phyloP scores from a whole-genome alignment of 2,888 invertebrate species.

The Pherbina coryleti region DNA sequence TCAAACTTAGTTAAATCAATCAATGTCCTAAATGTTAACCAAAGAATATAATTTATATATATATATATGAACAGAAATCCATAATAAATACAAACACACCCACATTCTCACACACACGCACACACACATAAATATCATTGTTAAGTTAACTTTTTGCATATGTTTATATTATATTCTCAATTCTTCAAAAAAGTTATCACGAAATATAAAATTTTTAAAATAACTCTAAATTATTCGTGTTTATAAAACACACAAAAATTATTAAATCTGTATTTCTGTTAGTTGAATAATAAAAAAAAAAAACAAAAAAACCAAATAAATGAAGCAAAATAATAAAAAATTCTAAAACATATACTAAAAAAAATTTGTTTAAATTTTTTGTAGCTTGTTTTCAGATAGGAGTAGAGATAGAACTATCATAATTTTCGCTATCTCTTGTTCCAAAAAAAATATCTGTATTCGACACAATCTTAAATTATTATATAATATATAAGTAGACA shows the following conservation, averaged over 20 bases:
- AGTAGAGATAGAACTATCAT: background rate
- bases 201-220: background rate
- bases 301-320: background rate
- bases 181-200: background rate
- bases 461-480: too few species aligned
- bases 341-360: background rate
- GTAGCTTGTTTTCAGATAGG: background rate
- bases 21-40: background rate
- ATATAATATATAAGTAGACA: too few species aligned
- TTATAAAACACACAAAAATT: background rate
- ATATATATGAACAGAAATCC: too few species aligned
- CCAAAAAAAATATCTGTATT: too few species aligned
- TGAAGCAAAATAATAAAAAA: background rate
- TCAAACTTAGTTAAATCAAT: background rate
- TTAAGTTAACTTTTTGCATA: background rate
- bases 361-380: background rate
- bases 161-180: background rate
- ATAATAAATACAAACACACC: background rate
- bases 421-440: too few species aligned
- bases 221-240: background rate
- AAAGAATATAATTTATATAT: too few species aligned
- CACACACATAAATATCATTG: background rate
- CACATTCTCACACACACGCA: background rate
- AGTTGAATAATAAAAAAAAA: constrained; percentile 1
- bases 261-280: constrained; percentile 17